These are phyloP conservation scores for Phalera bucephala DNA, from an alignment of 2,888 invertebrate species.

Conservation along the genomic window DNA sequence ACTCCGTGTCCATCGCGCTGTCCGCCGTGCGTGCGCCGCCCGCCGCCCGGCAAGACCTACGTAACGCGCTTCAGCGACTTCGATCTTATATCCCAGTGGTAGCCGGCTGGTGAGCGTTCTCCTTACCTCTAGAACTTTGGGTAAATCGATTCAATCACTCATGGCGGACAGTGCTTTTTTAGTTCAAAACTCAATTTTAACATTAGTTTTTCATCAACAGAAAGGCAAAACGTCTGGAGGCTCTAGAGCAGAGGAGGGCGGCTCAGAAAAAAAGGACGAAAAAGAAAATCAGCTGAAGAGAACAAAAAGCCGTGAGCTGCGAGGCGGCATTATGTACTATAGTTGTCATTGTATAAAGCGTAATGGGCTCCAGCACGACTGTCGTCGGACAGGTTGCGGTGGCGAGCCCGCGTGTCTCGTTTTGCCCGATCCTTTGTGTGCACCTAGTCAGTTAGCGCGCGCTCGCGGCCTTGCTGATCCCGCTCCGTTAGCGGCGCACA, in stretches of 20 bases:
- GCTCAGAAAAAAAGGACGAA: slow-evolving; percentile 64
- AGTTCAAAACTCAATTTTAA: slow-evolving; percentile 7
- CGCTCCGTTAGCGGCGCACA: slow-evolving; percentile 56
- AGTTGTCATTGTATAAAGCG: slow-evolving; percentile 84
- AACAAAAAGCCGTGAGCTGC: slow-evolving; percentile 78
- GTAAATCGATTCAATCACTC: slow-evolving; percentile 55
- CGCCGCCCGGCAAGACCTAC: slow-evolving; percentile 75
- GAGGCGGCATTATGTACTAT: slow-evolving; percentile 79
- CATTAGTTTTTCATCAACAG: slow-evolving; percentile 43
- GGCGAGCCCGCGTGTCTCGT: slow-evolving; percentile 78
- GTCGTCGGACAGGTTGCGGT: slow-evolving; percentile 79
- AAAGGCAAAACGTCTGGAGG: slow-evolving; percentile 50
- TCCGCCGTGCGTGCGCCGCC: slow-evolving; percentile 75
- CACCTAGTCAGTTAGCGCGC: slow-evolving; percentile 76
- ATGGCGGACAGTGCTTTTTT: slow-evolving; percentile 55
- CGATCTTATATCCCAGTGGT: slow-evolving; percentile 75
- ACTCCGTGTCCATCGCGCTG: slow-evolving; percentile 66
- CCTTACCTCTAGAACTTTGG: slow-evolving; percentile 41
- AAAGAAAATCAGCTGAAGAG: slow-evolving; percentile 72
- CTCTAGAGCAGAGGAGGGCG: slow-evolving; percentile 54
- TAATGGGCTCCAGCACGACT: slow-evolving; percentile 84
- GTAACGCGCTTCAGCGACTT: slow-evolving; percentile 78
- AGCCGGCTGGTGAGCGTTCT: slow-evolving; percentile 38
- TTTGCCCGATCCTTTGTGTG: slow-evolving; percentile 80
- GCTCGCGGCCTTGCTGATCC: slow-evolving; percentile 71